Base-by-base conservation (phyloP, 1,140 invertebrate genomes). In the Bombus turneri region DNA sequence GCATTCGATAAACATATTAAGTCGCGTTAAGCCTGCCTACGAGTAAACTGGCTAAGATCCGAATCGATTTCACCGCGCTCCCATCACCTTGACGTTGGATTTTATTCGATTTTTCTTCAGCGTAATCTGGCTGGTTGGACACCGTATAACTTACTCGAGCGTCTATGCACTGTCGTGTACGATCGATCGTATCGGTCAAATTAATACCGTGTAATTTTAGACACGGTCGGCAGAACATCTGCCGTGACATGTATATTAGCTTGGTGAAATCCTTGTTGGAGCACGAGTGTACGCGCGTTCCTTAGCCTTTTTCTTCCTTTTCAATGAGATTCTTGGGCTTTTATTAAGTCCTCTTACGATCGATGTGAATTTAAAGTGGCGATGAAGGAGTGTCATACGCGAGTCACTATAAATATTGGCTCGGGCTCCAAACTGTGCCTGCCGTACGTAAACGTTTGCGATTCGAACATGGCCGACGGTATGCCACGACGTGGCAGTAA, bases 401-500 rank as follows among this genome's bases (percentile, higher is more conserved):
- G 81, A 79, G 41, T 41, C 81, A 57, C 77, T 81, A 88, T 86
- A 90, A 90, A 90, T 89, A 81, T 90, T 89, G 69, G 66, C n/a
- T 59, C 43, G 57, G 59, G 80, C 53, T 83, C 34, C 76, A 66
- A 78, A 85, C 80, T 78, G 68, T 28, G 80, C 57, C 80, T 79
- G 83, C 41, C 80, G 76, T 86, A 77, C 81, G 89, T 85, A 90
- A 90, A 90, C 89, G 89, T 88, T 90, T 84, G 89, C 88, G 71
- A 90, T 88, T 86, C 80, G 88, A 81, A 81, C 86, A 76, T 81
- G 88, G 81, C 64, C 69, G 88, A 86, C 81, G 87, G 87, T 90
- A 75, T 87, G 76, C 47, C 82, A 81, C 87, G 87, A 87, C 81
- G 88, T 22, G 87, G 91, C 88, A 89, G 92, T 92, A 93, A 93